Evolutionary conservation across 2,888 invertebrate species (phyloP).

Genomic region (Saturnia japonica): DNA sequence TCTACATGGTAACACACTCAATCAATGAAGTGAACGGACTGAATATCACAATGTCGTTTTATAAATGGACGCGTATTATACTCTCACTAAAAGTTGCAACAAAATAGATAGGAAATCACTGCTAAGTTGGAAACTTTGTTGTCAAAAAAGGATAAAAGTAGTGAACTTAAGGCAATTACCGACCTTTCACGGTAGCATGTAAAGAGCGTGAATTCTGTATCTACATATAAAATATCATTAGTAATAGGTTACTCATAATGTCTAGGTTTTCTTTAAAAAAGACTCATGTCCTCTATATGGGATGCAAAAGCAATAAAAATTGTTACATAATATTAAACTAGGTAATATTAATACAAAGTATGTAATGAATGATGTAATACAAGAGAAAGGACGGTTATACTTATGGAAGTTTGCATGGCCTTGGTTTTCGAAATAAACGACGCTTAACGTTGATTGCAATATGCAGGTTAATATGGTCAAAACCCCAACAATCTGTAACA

Average conservation of each 20-base stretch:
- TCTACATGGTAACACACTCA: background rate
- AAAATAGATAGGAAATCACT: too few relatives aligned
- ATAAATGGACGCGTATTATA: too few relatives aligned
- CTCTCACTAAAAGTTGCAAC: too few relatives aligned
- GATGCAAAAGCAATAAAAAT: background rate
- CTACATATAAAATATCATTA: too few relatives aligned
- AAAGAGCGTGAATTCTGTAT: too few relatives aligned
- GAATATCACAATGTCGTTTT: too few relatives aligned
- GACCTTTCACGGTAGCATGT: too few relatives aligned
- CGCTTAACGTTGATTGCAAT: slow-evolving; percentile 42
- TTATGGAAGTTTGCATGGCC: slow-evolving; percentile 31
- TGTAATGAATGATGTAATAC: background rate
- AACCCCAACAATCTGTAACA: slow-evolving; percentile 40
- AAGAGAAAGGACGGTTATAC: slow-evolving; percentile 27
- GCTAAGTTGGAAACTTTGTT: too few relatives aligned
- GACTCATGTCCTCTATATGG: background rate
- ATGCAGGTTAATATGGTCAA: slow-evolving; percentile 36
- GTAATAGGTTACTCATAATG: too few relatives aligned
- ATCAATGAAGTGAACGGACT: background rate
- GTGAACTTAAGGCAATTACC: too few relatives aligned
- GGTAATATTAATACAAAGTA: background rate
- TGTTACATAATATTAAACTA: background rate
- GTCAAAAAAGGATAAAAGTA: too few relatives aligned
- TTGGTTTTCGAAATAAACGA: slow-evolving; percentile 32
- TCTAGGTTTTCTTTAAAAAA: background rate